Conservation (phyloP, 2,797 vertebrate genomes). For the Sebastes miniatus region DNA sequence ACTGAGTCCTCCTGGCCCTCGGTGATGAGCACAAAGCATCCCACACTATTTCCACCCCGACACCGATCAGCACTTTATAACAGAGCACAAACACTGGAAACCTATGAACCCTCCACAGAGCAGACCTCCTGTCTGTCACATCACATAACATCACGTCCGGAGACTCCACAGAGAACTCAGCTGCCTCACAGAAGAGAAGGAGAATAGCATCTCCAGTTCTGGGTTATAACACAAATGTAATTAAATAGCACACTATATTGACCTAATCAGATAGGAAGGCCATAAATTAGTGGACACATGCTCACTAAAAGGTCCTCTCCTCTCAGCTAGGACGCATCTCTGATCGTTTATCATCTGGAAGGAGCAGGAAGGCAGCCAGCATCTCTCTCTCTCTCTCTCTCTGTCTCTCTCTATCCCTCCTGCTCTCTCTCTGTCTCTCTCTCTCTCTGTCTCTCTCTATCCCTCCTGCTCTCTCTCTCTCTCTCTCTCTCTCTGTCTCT, state of each 20-base stretch:
- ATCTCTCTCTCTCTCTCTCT: constrained; percentile 33
- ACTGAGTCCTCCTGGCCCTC: constrained; percentile 50
- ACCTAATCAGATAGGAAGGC: constrained; percentile 83
- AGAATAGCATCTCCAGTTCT: constrained; percentile 66
- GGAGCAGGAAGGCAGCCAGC: constrained; percentile 75
- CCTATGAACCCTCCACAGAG: neutral
- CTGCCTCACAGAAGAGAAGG: constrained; percentile 43
- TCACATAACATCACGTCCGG: neutral
- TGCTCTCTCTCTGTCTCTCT: too few relatives aligned
- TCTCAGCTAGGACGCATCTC: constrained; percentile 77
- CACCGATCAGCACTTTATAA: constrained; percentile 23
- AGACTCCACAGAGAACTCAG: constrained; percentile 1
- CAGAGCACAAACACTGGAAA: constrained; percentile 6
- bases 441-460: neutral
- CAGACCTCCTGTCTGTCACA: constrained; percentile 10
- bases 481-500: too few relatives aligned
- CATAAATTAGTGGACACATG: constrained; percentile 79
- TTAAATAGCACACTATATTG: constrained; percentile 81
- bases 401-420: neutral
- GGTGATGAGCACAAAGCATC: constrained; percentile 23
- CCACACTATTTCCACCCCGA: constrained; percentile 46
- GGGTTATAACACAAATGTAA: constrained; percentile 80
- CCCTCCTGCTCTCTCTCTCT: too few relatives aligned
- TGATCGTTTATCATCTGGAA: constrained; percentile 84
- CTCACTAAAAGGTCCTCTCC: constrained; percentile 78